Percentiles rank a stretch among this genome's conserved stretches.
These are phyloP conservation scores for Anodontia alba DNA, from an alignment of 2,888 invertebrate genomes.

Conservation along the genomic window DNA sequence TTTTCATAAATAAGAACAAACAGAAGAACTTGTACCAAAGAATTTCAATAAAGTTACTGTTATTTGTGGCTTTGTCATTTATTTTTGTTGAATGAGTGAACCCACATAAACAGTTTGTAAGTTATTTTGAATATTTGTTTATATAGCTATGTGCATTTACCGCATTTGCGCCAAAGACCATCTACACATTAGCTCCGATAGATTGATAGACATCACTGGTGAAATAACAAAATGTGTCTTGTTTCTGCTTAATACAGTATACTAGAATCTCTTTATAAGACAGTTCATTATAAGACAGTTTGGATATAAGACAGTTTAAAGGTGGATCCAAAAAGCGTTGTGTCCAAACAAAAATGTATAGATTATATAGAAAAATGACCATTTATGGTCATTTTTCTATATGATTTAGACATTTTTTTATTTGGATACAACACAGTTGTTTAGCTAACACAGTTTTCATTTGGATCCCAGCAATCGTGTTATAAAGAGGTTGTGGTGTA, in stretches of 20 bases:
- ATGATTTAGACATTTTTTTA: no score
- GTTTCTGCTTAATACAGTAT: background rate
- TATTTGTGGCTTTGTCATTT: slow-evolving; percentile 8
- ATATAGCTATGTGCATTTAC: slow-evolving; percentile 11
- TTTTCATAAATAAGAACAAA: background rate
- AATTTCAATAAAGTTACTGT: background rate
- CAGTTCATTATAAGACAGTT: no score
- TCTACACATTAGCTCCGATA: background rate
- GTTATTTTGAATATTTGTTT: background rate
- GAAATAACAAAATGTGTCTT: background rate
- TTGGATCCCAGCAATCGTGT: no score
- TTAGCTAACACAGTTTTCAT: no score
- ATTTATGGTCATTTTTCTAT: no score
- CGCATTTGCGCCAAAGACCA: slow-evolving; percentile 17
- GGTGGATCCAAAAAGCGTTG: no score
- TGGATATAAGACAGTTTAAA: no score
- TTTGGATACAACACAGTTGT: no score
- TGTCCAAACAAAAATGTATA: no score
- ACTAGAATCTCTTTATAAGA: no score
- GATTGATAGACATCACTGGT: background rate
- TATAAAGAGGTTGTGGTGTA: no score
- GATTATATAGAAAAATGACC: no score
- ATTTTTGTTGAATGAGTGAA: background rate
- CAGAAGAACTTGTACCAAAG: background rate
- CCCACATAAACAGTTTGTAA: background rate